A percentile compares a stretch with the other conserved stretches of the same genome.
phyloP scores from a whole-genome alignment of 2,797 vertebrate species.

The Diglossa cyanea region DNA sequence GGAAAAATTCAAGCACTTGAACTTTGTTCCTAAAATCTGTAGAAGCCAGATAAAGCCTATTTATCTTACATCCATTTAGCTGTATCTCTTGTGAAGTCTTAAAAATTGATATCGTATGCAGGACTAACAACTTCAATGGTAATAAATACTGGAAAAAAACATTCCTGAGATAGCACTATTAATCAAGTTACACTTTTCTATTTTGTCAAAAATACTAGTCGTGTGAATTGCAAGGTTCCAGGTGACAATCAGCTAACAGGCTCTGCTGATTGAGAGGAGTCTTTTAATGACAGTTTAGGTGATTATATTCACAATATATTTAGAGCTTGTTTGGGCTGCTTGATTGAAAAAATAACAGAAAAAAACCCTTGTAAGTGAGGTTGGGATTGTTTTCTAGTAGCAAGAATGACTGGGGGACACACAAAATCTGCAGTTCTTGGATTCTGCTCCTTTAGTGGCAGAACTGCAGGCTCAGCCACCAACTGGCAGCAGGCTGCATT shows the following conservation, averaged over 20 bases:
- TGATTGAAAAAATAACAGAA: conserved; percentile 16
- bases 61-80: neutral
- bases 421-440: neutral
- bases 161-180: neutral
- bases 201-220: conserved; percentile 18
- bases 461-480: neutral
- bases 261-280: conserved; percentile 16
- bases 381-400: neutral
- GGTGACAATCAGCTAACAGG: conserved; percentile 19
- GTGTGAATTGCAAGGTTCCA: conserved; percentile 41
- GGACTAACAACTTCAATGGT: neutral
- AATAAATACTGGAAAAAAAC: neutral
- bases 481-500: neutral
- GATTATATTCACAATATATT: conserved; percentile 5
- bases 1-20: neutral
- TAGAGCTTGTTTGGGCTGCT: conserved; percentile 4
- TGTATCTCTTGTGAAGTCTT: neutral
- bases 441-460: neutral
- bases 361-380: neutral
- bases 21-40: neutral
- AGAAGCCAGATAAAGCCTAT: neutral
- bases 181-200: conserved; percentile 1
- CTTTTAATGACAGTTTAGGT: conserved; percentile 23
- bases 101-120: neutral
- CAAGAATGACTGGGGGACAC: neutral